These are phyloP conservation scores for Listrodromus nycthemerus DNA, from an alignment of 2,888 invertebrate species.

Conservation along the genomic window DNA sequence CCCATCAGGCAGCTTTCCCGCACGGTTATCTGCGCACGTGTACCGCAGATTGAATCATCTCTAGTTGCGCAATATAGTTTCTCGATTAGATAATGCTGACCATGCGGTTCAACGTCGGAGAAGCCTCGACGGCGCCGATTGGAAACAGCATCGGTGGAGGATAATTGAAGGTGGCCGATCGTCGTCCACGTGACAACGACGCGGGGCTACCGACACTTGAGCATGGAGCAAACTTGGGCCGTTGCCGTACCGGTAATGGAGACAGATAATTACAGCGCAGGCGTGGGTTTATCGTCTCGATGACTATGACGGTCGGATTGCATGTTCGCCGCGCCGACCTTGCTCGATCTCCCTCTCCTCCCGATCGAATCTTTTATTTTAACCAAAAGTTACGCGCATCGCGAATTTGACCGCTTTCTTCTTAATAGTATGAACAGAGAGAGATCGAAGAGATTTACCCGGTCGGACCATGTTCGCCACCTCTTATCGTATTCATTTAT, in stretches of 20 bases:
- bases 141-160: neutral
- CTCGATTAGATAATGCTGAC: constrained; percentile 74
- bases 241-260: constrained; percentile 21
- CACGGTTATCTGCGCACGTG: neutral
- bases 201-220: neutral
- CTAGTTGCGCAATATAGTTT: constrained; percentile 67
- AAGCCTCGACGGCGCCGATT: constrained; percentile 20
- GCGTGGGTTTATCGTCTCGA: constrained; percentile 38
- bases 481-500: neutral
- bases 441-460: constrained; percentile 24
- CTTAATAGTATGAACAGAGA: constrained; percentile 30
- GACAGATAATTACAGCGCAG: constrained; percentile 44
- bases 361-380: neutral
- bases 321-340: constrained; percentile 40
- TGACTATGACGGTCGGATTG: constrained; percentile 36
- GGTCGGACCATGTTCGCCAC: neutral
- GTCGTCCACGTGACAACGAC: neutral
- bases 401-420: constrained; percentile 9
- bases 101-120: constrained; percentile 60
- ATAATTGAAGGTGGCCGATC: neutral
- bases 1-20: neutral
- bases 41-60: constrained; percentile 54
- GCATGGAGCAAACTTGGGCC: neutral
- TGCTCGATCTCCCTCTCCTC: constrained; percentile 3
- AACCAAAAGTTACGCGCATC: constrained; percentile 34